Evolutionary conservation across 2,888 invertebrate species (phyloP), one percentile per base, ranked within the genome.

Genomic region (Drosophila mettleri): DNA sequence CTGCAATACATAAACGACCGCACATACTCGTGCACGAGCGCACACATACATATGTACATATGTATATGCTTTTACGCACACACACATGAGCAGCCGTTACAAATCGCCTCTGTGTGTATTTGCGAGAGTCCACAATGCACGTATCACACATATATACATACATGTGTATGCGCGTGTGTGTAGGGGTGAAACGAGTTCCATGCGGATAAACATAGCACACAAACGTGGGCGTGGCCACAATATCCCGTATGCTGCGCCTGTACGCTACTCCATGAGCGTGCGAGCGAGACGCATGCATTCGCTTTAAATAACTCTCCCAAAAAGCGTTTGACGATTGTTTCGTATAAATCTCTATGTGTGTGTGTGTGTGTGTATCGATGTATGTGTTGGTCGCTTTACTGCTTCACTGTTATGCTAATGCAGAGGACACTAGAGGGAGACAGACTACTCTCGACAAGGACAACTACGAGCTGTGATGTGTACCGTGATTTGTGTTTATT

Each of bases 111-210:
- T 38, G 29, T 31, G 20, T 63, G 41, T 66, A 57, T 45, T 20
- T 45, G 45, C 38, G 45, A 63, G 74, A 74, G 60, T 63, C 52
- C 60, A 69, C 55, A 63, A 57, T 64, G 39, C 59, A 43, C 53
- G 22, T 38, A 29, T 52, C 43, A 41, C 12, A 16, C 39, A 39
- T 20, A 22, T 3, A 51, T 48, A 31, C n/a, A 16, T 38, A 12
- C n/a, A 8, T 36, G 29, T 43, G 39, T 38, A 33, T 51, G 18
- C 33, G 38, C 41, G 41, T 16, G 41, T 48, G 61, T 66, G 57
- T 65, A 69, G 69, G 78, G 78, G 59, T 79, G 78, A 79, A 78
- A 79, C 73, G 72, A 75, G 68, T 75, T 64, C 46, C 60, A 45
- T 33, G 51, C 38, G 57, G 41, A 73, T 69, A 73, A 72, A 72